These are phyloP conservation scores for Yponomeuta plumbellus DNA, from an alignment of 2,888 invertebrate genomes.

Conservation along the genomic window DNA sequence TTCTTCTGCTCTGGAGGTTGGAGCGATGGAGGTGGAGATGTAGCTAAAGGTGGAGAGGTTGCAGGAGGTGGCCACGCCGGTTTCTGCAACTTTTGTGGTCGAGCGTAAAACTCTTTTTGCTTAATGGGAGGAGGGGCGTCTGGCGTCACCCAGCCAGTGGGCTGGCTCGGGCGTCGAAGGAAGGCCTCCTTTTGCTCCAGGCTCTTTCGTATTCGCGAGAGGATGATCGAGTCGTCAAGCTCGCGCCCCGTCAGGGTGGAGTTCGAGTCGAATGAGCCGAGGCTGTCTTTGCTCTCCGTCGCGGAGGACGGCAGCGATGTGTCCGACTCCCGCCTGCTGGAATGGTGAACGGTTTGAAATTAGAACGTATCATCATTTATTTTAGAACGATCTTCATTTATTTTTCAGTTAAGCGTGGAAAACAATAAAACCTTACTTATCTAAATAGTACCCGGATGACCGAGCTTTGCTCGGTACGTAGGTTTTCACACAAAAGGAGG, in stretches of 20 bases:
- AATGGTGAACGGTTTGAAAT: constrained; percentile 25
- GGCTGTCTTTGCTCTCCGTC: constrained; percentile 81
- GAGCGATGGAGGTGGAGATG: constrained; percentile 78
- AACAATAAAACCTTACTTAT: no score
- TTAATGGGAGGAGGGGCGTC: constrained; percentile 73
- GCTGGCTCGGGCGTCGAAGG: constrained; percentile 83
- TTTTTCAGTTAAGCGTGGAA: no score
- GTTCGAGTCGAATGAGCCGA: constrained; percentile 81
- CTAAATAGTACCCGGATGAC: no score
- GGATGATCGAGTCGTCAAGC: constrained; percentile 82
- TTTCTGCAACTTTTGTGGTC: constrained; percentile 85
- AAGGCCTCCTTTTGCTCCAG: constrained; percentile 94
- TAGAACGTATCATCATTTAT: no score
- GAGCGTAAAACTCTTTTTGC: constrained; percentile 85
- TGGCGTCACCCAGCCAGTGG: constrained; percentile 76
- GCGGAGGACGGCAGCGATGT: constrained; percentile 79
- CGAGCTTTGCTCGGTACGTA: no score
- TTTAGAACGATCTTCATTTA: no score
- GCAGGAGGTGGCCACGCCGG: constrained; percentile 82
- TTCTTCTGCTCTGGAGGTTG: constrained; percentile 51
- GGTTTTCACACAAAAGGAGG: no score
- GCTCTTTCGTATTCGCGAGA: constrained; percentile 87
- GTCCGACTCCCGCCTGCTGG: constrained; percentile 77
- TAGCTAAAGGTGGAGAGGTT: constrained; percentile 61
- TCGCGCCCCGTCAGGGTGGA: constrained; percentile 81